Conservation (phyloP, 2,113 vertebrate genomes). For the Mystacornis crossleyi region DNA sequence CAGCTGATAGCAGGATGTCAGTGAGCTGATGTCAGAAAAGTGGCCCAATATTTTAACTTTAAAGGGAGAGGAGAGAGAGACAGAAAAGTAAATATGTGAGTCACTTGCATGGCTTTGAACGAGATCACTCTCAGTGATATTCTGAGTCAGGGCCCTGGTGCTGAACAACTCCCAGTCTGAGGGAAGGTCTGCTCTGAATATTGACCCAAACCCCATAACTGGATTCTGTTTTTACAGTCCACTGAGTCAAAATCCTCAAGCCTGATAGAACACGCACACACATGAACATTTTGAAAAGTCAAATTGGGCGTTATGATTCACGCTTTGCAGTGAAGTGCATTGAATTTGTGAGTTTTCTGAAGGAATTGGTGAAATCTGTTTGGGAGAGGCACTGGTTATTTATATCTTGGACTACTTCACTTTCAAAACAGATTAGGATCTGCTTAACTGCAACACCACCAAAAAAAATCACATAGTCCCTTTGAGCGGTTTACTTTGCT, state of each 20-base stretch:
- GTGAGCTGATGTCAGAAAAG: conserved; percentile 32
- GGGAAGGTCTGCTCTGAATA: not conserved
- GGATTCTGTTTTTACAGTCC: not conserved
- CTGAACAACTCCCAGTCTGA: not conserved
- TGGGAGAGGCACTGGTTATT: not conserved
- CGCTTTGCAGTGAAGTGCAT: rapidly evolving
- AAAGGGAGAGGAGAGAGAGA: conserved; percentile 8
- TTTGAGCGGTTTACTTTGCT: not conserved
- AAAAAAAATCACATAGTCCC: not conserved
- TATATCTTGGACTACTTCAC: not conserved
- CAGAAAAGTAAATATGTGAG: conserved; percentile 11
- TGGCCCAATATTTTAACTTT: conserved; percentile 9
- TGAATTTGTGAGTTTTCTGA: not conserved
- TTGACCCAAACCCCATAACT: not conserved
- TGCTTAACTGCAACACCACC: not conserved
- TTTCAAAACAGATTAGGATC: not conserved
- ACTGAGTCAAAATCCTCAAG: not conserved
- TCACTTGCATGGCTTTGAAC: conserved; percentile 23
- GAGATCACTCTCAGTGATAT: not conserved
- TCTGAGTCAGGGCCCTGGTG: not conserved
- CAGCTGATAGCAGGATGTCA: conserved; percentile 20
- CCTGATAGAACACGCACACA: not conserved
- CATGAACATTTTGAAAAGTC: not conserved
- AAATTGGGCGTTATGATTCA: rapidly evolving
- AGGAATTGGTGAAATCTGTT: not conserved